Conservation (phyloP, 2,888 invertebrate genomes). For the Drymonia ruficornis region DNA sequence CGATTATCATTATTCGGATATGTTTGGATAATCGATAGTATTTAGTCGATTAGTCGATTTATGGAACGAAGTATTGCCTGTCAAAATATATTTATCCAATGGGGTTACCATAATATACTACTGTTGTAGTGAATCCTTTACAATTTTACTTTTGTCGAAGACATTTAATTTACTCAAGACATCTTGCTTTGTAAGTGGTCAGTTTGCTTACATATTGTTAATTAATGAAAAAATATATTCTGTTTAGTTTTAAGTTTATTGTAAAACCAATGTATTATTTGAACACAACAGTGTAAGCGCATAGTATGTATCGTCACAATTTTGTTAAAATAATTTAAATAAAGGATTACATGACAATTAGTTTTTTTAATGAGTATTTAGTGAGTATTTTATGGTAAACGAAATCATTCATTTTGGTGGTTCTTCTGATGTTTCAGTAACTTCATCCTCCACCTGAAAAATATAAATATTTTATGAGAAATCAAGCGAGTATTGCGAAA, state of each 20-base stretch:
- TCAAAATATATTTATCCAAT: too few species aligned
- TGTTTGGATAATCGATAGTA: neutral
- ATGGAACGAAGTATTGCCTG: too few species aligned
- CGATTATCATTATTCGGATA: too few species aligned
- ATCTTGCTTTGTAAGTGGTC: too few species aligned
- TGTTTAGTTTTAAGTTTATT: neutral
- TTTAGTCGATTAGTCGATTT: neutral
- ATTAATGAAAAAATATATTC: neutral
- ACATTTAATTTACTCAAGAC: neutral
- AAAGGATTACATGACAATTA: constrained; percentile 11
- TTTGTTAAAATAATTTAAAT: neutral
- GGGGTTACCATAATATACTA: too few species aligned
- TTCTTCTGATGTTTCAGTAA: constrained; percentile 48
- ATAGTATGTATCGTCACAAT: neutral
- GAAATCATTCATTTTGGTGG: constrained; percentile 46
- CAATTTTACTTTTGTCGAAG: neutral
- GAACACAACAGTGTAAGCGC: neutral
- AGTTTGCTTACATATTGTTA: too few species aligned
- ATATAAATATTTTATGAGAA: neutral
- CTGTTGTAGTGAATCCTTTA: too few species aligned
- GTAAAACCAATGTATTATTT: neutral
- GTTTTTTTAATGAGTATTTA: constrained; percentile 15
- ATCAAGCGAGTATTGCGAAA: too few species aligned
- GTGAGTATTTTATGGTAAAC: constrained; percentile 19
- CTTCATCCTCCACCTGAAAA: constrained; percentile 73